These are phyloP conservation scores for Saccostrea echinata DNA, from an alignment of 1,140 invertebrate species.

Conservation along the genomic window DNA sequence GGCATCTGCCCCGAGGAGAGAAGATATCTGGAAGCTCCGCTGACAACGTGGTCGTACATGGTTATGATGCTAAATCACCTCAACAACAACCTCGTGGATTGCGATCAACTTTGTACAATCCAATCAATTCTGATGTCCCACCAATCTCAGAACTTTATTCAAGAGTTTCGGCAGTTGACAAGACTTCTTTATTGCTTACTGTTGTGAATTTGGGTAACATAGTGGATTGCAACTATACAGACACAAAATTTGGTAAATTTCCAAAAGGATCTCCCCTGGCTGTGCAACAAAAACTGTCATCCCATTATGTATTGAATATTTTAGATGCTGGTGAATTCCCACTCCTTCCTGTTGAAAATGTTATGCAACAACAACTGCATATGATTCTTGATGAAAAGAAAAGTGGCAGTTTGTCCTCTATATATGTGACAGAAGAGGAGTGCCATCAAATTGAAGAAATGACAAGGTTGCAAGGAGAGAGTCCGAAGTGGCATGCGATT, in stretches of 20 bases:
- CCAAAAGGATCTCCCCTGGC: slow-evolving; percentile 47
- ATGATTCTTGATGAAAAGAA: slow-evolving; percentile 35
- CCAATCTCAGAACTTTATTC: not conserved
- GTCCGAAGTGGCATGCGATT: slow-evolving; percentile 51
- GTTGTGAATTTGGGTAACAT: not conserved
- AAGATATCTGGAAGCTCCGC: slow-evolving; percentile 39
- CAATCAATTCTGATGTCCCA: not conserved
- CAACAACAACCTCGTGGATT: slow-evolving; percentile 10
- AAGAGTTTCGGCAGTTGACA: not conserved
- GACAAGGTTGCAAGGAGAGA: slow-evolving; percentile 39
- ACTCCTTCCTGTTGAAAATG: slow-evolving; percentile 36
- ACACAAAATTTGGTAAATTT: slow-evolving; percentile 54
- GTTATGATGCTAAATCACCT: slow-evolving; percentile 21
- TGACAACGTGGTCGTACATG: slow-evolving; percentile 44
- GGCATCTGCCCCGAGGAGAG: slow-evolving; percentile 53
- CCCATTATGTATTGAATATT: slow-evolving; percentile 50
- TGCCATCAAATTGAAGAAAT: slow-evolving; percentile 40
- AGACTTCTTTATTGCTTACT: not conserved
- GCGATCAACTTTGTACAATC: slow-evolving; percentile 51
- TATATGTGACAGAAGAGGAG: slow-evolving; percentile 31
- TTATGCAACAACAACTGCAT: not conserved
- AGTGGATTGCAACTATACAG: not conserved
- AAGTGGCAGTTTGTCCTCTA: not conserved
- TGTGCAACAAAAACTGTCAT: slow-evolving; percentile 51
- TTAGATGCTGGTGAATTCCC: slow-evolving; percentile 45